Conservation (phyloP, 2,888 invertebrate genomes). For the Nephrotoma flavescens region DNA sequence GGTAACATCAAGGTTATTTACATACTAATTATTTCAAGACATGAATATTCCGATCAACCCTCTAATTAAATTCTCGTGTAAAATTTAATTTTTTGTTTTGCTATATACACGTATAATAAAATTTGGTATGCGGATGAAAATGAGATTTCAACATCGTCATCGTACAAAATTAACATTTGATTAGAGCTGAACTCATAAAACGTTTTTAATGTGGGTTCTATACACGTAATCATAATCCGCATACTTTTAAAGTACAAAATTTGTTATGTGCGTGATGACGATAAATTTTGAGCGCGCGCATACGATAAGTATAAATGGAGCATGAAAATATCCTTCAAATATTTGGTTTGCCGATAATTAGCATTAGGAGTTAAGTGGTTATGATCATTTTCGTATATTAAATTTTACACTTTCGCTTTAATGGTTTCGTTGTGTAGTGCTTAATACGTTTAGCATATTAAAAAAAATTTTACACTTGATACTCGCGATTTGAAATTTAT, state of each 20-base stretch:
- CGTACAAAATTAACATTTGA: neutral
- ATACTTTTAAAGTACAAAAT: neutral
- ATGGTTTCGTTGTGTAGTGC: neutral
- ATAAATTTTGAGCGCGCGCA: neutral
- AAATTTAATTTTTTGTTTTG: neutral
- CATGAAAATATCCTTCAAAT: neutral
- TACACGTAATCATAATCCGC: neutral
- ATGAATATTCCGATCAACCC: neutral
- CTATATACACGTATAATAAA: neutral
- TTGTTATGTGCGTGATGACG: neutral
- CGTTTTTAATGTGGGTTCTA: neutral
- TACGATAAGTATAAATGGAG: neutral
- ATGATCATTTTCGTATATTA: neutral
- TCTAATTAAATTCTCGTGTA: neutral
- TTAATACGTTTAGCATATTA: no score
- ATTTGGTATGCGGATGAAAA: neutral
- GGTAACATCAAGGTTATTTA: neutral
- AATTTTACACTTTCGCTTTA: neutral
- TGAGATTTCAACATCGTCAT: neutral
- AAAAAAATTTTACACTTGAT: neutral
- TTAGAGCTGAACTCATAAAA: neutral
- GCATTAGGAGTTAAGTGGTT: neutral
- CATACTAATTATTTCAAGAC: neutral
- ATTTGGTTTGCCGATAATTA: neutral
- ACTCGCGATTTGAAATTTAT: neutral